Base-by-base conservation (phyloP, 2,113 vertebrate genomes). In the Columbina picui region DNA sequence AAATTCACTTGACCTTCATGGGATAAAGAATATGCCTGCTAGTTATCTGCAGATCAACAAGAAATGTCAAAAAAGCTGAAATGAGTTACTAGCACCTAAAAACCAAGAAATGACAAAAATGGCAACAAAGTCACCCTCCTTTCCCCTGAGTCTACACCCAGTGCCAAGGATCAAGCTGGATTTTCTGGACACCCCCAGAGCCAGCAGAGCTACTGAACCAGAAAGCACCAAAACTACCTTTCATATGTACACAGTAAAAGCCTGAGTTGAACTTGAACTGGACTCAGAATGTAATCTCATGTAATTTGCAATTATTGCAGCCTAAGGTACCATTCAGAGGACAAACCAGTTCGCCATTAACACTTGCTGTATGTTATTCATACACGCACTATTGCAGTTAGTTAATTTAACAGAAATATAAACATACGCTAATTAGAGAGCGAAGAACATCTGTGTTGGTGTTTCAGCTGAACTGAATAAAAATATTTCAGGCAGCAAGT, bases 371-470 rank as follows among this genome's bases (percentile, higher is more conserved):
- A 43, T 41, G 55, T 50, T 93, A 93, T 85, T 93, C 94, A 43
- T 64, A 74, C 22, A 75, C 0, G 14, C 38, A 38, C n/a, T 78
- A 43, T 2, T 56, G 82, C 75, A 65, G 79, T 41, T 63, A 88
- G 71, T 90, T 86, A 87, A 90, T 87, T 89, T 91, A 93, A 87
- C 34, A 86, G 87, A 88, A 88, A 74, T 70, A 90, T 25, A 90
- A 94, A 87, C 74, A 91, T 56, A 87, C 39, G 75, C 64, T 90
- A 91, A 93, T 90, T 85, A 93, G 71, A 79, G 36, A 55, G 68
- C 85, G 70, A 91, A 77, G 60, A 94, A 95, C 84, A 96, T 95
- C 93, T 96, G 91, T 93, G 95, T 95, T 97, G 84, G 67, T 87
- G 56, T 70, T 94, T 91, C 68, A 89, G 63, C 82, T 88, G 71